Percentiles rank a stretch among this genome's conserved stretches.
Evolutionary conservation across 2,797 vertebrate species (phyloP).

Genomic region (Danio tinwini): DNA sequence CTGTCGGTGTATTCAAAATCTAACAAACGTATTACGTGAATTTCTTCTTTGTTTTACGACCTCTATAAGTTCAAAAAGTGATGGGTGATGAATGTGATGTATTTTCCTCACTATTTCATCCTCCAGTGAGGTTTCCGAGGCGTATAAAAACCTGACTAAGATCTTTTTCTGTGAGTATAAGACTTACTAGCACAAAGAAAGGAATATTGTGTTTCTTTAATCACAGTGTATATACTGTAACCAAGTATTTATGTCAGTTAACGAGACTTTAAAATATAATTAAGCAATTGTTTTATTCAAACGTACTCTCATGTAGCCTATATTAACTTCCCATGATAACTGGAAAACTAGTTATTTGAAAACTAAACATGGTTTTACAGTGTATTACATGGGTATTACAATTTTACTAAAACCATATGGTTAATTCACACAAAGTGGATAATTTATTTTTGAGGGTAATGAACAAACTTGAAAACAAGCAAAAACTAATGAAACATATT

Average conservation of each 20-base stretch:
- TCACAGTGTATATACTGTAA: neutral
- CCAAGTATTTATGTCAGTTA: neutral
- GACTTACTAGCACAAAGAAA: neutral
- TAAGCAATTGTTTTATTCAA: too few species aligned
- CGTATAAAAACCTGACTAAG: conserved; percentile 11
- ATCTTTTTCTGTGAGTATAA: neutral
- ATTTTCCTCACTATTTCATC: neutral
- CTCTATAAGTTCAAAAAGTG: neutral
- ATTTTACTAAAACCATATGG: too few species aligned
- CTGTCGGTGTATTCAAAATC: neutral
- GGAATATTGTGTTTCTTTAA: neutral
- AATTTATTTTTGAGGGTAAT: neutral
- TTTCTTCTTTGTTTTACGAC: neutral
- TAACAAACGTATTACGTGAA: neutral
- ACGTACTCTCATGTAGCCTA: too few species aligned
- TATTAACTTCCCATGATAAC: too few species aligned
- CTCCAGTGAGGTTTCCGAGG: neutral
- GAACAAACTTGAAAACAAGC: conserved; percentile 1
- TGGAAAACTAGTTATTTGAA: neutral
- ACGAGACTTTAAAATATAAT: neutral
- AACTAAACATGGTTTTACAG: too few species aligned
- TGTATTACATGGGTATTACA: too few species aligned
- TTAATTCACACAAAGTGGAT: neutral
- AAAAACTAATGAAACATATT: conserved; percentile 70
- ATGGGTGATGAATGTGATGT: neutral